Evolutionary conservation across 2,113 vertebrate species (phyloP).

Genomic region (Catharus minimus): DNA sequence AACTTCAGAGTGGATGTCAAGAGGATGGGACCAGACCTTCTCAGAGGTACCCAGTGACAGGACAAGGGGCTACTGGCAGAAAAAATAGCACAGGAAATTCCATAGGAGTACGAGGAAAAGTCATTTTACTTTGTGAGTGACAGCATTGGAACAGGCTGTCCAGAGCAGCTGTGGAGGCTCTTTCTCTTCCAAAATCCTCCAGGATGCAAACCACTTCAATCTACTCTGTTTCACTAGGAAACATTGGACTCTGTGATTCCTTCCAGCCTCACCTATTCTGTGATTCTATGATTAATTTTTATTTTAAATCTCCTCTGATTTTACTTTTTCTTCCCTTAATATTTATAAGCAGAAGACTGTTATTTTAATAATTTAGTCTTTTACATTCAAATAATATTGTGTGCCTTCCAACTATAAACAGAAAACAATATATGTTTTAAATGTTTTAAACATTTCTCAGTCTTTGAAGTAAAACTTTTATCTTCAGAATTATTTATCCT

Average conservation of each 20-base stretch:
- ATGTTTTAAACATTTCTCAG: background rate
- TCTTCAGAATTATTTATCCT: background rate
- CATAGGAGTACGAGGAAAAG: background rate
- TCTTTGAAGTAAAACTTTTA: background rate
- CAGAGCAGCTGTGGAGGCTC: background rate
- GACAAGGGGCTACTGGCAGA: background rate
- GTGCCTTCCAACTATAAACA: background rate
- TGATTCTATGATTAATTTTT: background rate
- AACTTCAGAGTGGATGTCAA: background rate
- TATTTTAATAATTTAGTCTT: background rate
- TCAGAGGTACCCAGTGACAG: background rate
- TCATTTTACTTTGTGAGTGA: background rate
- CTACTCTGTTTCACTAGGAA: background rate
- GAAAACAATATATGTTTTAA: background rate
- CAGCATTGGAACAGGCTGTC: background rate
- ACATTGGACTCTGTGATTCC: accelerated
- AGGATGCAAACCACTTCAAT: background rate
- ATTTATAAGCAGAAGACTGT: background rate
- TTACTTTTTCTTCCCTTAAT: background rate
- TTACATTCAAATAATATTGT: background rate
- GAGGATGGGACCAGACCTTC: background rate
- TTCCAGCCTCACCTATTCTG: background rate
- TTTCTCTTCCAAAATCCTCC: background rate
- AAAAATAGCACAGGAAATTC: background rate
- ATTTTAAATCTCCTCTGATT: background rate